Evolutionary conservation across 2,113 vertebrate genomes (phyloP), one percentile per base, ranked within the genome.

Genomic region (Corydoras maculifer): DNA sequence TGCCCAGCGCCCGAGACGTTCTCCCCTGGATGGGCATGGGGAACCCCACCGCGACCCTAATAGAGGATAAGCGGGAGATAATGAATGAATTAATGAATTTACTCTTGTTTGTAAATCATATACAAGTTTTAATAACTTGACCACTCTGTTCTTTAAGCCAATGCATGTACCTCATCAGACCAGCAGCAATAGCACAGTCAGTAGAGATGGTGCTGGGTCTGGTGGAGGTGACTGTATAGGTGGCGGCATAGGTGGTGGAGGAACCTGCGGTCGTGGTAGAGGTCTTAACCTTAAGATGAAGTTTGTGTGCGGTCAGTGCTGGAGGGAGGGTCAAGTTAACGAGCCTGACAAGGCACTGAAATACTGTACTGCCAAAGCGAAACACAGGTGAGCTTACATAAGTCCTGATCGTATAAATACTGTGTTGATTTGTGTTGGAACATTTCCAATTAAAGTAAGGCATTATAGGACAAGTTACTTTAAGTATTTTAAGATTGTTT

Each of bases 291-390:
- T 99, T 71, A 97, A 97, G 86, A 97, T 99, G 94, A 99, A 97
- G 88, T 98, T 99, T 74, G 96, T 99, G 62, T 99, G 96, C 29
- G 94, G 95, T 65, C 97, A 99, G 82, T 99, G 97, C 84, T 97
- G 96, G 95, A 90, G 93, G 67, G 97, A 97, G 0, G 97, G 97
- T 57, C 93, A 98, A 81, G 94, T 99, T 81, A 94, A 97, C 12
- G 95, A 99, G 81, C 94, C 94, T 0, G 96, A 98, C 90, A 97
- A 97, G 80, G 94, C 95, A 79, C 93, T 96, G 76, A 99, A 98
- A 83, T 98, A 98, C 84, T 99, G 97, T 88, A 96, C 93, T 2
- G 95, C 97, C 80, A 99, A 99, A 88, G 94, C 95, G 60, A 93
- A 91, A 10, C 97, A 99, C 84, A 96, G 97, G 97, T 99, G 70